Percentiles rank a stretch among this genome's conserved stretches.
These are phyloP conservation scores for Pterois miles DNA, from an alignment of 2,797 vertebrate genomes.

Conservation along the genomic window DNA sequence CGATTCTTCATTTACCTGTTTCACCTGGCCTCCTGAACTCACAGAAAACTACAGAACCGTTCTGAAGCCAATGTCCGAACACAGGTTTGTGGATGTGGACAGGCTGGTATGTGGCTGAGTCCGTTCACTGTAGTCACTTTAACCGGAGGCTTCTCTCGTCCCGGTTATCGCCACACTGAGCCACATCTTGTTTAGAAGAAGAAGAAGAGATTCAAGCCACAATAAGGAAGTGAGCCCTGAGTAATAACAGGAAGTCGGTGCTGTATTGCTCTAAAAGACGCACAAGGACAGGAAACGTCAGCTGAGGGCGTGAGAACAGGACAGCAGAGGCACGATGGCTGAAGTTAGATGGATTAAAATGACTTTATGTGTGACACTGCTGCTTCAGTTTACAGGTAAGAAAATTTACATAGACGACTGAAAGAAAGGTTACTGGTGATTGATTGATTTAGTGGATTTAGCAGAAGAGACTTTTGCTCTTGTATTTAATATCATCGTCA, in stretches of 20 bases:
- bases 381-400: neutral
- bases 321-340: neutral
- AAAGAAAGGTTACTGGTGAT: neutral
- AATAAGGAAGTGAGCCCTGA: neutral
- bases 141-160: neutral
- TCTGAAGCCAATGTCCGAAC: neutral
- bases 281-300: no score
- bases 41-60: neutral
- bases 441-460: neutral
- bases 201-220: neutral
- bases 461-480: neutral
- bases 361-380: neutral
- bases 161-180: neutral
- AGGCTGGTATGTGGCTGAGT: neutral
- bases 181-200: neutral
- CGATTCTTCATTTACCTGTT: neutral
- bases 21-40: neutral
- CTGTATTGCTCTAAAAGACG: no score
- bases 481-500: neutral
- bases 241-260: neutral
- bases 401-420: neutral
- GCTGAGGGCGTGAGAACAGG: neutral
- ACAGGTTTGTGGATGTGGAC: neutral
- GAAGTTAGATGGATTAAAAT: neutral
- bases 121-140: neutral